Evolutionary conservation across 2,113 vertebrate species (phyloP), one percentile per base, ranked within the genome.

Genomic region (Rissa tridactyla): DNA sequence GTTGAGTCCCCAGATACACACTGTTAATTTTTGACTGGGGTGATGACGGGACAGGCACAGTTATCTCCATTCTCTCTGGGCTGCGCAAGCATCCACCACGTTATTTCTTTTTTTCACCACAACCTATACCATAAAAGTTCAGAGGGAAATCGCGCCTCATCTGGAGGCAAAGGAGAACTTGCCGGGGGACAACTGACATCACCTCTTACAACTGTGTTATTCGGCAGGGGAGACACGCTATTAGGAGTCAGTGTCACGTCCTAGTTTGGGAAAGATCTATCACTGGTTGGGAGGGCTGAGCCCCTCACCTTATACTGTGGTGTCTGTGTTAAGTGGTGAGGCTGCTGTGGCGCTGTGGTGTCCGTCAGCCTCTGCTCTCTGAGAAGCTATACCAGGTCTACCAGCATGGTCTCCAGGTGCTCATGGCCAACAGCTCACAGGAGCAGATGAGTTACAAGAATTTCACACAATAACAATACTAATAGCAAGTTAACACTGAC

Each of bases 371-470:
- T 84, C 36, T 51, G 25, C 42, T 58, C 10, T 47, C 49, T 16
- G 49, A 46, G 66, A 3, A 40, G 30, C 3, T 47, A 32, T 9
- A 3, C 2, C 4, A 2, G 10, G 22, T n/a, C 42, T 11, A 6
- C 16, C 9, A 6, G 36, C 62, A 13, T 0, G 5, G 5, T 18
- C 40, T 52, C 60, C 52, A 9, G 22, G 12, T 26, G 44, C 36
- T 73, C 20, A 0, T 4, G 29, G 54, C 36, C 83, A 57, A 27
- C 36, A 51, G 26, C 42, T 55, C 54, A 34, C 32, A 21, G 34
- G 36, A 55, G 54, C 1, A 4, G 30, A 15, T 13, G 7, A 38
- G 15, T 11, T 4, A 1, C 34, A 47, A 57, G 36, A 11, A 23
- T 80, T 62, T 64, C 32, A n/a, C 18, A 29, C 4, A 14, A 32